Base-by-base conservation (phyloP, 1,140 invertebrate species). In the Zeugodacus cucurbitae region DNA sequence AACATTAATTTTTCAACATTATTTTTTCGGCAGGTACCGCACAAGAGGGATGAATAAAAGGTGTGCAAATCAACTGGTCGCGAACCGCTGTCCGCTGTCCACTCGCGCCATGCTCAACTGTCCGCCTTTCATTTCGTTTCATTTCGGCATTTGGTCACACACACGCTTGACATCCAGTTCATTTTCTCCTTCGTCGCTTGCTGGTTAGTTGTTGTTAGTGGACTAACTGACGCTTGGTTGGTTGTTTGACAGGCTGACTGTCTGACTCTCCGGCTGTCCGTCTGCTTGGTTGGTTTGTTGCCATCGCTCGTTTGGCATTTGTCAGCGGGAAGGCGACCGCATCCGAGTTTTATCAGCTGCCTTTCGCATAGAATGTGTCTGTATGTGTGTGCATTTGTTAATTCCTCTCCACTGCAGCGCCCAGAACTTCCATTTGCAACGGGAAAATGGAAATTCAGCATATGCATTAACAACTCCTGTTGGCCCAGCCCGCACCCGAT, bases 101-200 rank as follows among this genome's bases (percentile, higher is more conserved):
- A 58, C 48, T 26, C 17, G 11, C 3, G 6, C 26, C 58, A 59
- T 59, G 22, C 20, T 59, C 41, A 82, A 44, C 85, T 59, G 85
- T 86, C 85, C 22, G 34, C 41, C 85, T 86, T 44, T 86, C 85
- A 58, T 58, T 86, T 59, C 57, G 85, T 86, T 59, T 59, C 57
- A 54, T 86, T 59, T 59, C 85, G 85, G 48, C 26, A 86, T 86
- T 32, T 54, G 26, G 41, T 34, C 74, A 37, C 41, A 37, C 41
- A 82, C 41, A 78, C n/a, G n/a, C 32, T 48, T 78, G 74, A 78
- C 74, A 48, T 41, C n/a, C 74, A 29, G 41, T 82, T 37, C 37
- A 86, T 86, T 57, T 86, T 34, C 85, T 86, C 57, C 85, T 59
- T 48, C 29, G 20, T 54, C 29, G 85, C 44, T 82, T 14, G 54